Base-by-base conservation (phyloP, 1,140 invertebrate genomes). In the Leguminivora glycinivorella region DNA sequence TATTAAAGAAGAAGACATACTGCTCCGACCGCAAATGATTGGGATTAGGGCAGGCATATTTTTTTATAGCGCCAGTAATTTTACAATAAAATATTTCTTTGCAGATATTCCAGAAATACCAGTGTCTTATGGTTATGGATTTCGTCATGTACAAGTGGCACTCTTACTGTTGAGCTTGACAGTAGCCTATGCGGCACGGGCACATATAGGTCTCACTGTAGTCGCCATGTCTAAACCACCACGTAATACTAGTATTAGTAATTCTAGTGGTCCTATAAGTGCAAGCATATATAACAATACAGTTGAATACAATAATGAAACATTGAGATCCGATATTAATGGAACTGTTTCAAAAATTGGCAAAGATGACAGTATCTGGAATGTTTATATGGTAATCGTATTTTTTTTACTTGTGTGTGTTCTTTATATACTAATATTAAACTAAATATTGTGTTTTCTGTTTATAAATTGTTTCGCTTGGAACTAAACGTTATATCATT, bases 51-150 rank as follows among this genome's bases (percentile, higher is more conserved):
- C 9, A 34, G 9, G 5, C 4, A n/a, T 40, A n/a, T 1, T 1
- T 14, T 14, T 4, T 40, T n/a, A 4, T 17, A 52, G 6, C 14
- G 1, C 6, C 22, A 19, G 14, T 40, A 10, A 40, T 10, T 40
- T 22, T 52, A 52, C 7, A 19, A 22, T 19, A 22, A 52, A 0
- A 52, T 9, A 0, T 52, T 19, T 34, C 0, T 31, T 60, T 60
- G 17, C 25, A 63, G 58, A 31, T 63, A 63, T 14, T 29, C 58
- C 58, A 14, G 25, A 63, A 10, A 29, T 63, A 63, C 58, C 58
- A 5, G 0, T 7, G 3, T 29, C n/a, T 29, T 63, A 63, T 19
- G 58, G 58, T 4, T 63, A 63, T 29, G 58, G 58, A 29, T 6
- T 31, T 7, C 26, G 58, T 2, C 58, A 63, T 17, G n/a, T 63